Base-by-base conservation (phyloP, 53 echinoderm and acorn worm genomes). In the Luidia sarsii region DNA sequence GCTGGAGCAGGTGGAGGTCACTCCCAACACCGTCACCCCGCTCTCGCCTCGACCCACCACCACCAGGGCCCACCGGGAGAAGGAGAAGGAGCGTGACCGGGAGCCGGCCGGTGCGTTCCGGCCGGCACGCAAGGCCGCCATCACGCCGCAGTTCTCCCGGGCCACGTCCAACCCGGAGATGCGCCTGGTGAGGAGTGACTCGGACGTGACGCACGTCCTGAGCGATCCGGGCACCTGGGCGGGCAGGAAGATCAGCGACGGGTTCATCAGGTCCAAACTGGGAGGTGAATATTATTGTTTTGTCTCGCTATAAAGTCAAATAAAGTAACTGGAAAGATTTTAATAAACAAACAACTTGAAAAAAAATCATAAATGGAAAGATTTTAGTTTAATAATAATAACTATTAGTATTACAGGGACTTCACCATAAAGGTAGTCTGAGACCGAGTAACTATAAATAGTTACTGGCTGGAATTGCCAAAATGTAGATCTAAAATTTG, bases 171-270 rank as follows among this genome's bases (percentile, higher is more conserved):
- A 72, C 56, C 72, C 72, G 9, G 72, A 72, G 25, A 72, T 72
- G 72, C 54, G 72, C 54, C 72, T 72, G 18, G 69, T 68, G 5
- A 82, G 56, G 33, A 54, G 73, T 59, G 80, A 86, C 29, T 68
- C 80, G 16, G 80, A 79, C 45, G 57, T 80, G 59, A 86, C 75
- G 19, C 92, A 70, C 46, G 62, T 94, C 22, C 75, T 86, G 41
- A 91, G 83, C 83, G 95, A 95, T 57, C 95, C 92, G 14, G 95
- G 95, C 29, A 87, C 90, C 25, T 95, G 95, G 95, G 83, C 85
- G 27, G 90, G 92, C 36, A 71, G 88, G 49, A 88, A 90, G 57
- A 93, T 95, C 27, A 95, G 95, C 51, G 95, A 95, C 50, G 95
- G 87, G 13, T 87, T 86, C 45, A 84, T 95, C 24, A 64, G 95